Evolutionary conservation across 1,140 invertebrate genomes (phyloP), one percentile per base, ranked within the genome.

Genomic region (Portunus trituberculatus): DNA sequence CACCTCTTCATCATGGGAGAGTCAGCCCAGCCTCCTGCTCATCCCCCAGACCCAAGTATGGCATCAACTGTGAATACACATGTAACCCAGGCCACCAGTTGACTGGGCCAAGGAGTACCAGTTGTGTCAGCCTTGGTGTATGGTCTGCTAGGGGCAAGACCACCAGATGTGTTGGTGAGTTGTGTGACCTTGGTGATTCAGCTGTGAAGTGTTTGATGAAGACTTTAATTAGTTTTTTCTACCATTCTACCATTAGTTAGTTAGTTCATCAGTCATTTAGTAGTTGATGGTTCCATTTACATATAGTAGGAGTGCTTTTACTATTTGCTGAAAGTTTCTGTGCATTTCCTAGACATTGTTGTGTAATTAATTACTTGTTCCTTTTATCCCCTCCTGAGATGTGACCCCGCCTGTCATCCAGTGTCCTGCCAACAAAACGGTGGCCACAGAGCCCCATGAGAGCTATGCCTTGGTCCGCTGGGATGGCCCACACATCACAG

Each of bases 21-120:
- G 97, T 98, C 32, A 96, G 96, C 45, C 98, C 97, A 0, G 95
- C 96, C n/a, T 97, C 96, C 12, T 98, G 97, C 96, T 97, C 96
- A 6, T 97, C 96, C n/a, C 96, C 96, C 0, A 97, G 97, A 59
- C 97, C 97, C 87, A 96, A 97, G 0, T 98, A 97, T 96, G 97
- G 97, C 3, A 97, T 97, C 76, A 97, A 97, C 28, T 98, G 98
- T 96, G 97, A 96, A 0, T 97, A 97, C 48, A 96, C 96, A 3
- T 98, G 98, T 96, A 96, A 97, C 45, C 95, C 97, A 16, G 98
- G 98, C 25, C 98, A 97, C 96, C 96, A 97, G 83, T 95, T 98
- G 0, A 96, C 97, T 59, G 98, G 98, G 0, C 97, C 97, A 14
- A 89, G 94, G 25, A 96, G 95, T 14, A 97, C 97, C 96, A 96